Conservation (phyloP, 1,140 invertebrate genomes). For the Magallana angulata region DNA sequence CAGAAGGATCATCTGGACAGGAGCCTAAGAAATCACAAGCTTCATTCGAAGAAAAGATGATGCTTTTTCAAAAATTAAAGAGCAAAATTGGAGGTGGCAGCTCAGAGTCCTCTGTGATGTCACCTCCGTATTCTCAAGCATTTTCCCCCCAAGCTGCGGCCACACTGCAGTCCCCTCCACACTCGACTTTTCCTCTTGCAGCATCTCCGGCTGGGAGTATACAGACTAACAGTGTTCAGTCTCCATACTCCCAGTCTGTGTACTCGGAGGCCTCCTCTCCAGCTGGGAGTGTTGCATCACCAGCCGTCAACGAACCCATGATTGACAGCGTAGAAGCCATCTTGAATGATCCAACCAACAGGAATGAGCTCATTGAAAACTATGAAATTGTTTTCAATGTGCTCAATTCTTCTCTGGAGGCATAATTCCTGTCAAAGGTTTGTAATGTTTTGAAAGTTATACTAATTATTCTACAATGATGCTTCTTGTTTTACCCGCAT, state of each 20-base stretch:
- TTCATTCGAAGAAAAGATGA: neutral
- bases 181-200: neutral
- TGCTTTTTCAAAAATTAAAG: neutral
- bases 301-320: neutral
- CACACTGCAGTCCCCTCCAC: neutral
- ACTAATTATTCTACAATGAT: too few relatives aligned
- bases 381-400: neutral
- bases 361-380: slow-evolving; percentile 21
- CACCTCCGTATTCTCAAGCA: neutral
- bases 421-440: slow-evolving; percentile 1
- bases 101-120: neutral
- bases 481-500: too few relatives aligned
- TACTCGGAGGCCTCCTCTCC: neutral
- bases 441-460: neutral
- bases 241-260: slow-evolving; percentile 9
- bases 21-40: neutral
- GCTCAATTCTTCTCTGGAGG: neutral
- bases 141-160: neutral
- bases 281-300: neutral
- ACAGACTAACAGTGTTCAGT: neutral
- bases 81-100: neutral
- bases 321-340: slow-evolving; percentile 10
- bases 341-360: slow-evolving; percentile 1
- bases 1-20: neutral
- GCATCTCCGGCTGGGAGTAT: neutral